Evolutionary conservation across 2,797 vertebrate genomes (phyloP).

Genomic region (Neomorphus geoffroyi): DNA sequence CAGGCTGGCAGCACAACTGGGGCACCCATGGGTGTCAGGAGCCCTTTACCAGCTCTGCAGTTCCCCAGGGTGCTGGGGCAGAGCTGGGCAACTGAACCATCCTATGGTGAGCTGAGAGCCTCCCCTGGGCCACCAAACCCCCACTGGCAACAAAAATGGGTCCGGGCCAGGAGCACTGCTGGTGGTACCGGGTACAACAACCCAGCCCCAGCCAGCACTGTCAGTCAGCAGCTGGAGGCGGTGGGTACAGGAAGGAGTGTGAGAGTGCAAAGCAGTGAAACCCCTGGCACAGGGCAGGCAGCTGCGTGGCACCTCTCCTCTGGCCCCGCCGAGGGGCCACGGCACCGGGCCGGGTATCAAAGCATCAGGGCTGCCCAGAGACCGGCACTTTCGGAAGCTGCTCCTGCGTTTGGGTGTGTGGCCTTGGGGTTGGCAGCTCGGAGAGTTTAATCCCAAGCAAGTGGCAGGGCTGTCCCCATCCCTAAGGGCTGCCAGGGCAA

Average conservation of each 20-base stretch:
- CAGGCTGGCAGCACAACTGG: not conserved
- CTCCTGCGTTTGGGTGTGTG: not conserved
- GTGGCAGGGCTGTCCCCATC: accelerated
- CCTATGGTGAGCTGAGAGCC: not conserved
- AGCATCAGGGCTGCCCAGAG: not conserved
- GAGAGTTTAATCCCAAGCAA: not conserved
- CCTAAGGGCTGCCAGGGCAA: not conserved
- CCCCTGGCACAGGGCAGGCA: accelerated
- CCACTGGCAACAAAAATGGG: not conserved
- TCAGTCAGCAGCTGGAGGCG: not conserved
- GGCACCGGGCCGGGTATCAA: not conserved
- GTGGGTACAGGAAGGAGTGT: not conserved
- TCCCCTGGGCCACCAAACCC: not conserved
- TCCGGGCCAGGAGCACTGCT: not conserved
- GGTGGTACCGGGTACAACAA: not conserved
- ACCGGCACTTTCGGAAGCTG: not conserved
- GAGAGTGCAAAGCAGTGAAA: not conserved
- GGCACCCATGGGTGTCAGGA: not conserved
- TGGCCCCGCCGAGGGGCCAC: accelerated
- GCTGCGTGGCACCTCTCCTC: not conserved
- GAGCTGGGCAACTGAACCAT: not conserved
- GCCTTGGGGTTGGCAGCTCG: not conserved
- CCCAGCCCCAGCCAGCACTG: not conserved
- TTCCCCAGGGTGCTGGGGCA: not conserved
- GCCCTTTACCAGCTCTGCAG: not conserved